Conservation (phyloP, 2,797 vertebrate genomes). For the Sarcophilus harrisii region DNA sequence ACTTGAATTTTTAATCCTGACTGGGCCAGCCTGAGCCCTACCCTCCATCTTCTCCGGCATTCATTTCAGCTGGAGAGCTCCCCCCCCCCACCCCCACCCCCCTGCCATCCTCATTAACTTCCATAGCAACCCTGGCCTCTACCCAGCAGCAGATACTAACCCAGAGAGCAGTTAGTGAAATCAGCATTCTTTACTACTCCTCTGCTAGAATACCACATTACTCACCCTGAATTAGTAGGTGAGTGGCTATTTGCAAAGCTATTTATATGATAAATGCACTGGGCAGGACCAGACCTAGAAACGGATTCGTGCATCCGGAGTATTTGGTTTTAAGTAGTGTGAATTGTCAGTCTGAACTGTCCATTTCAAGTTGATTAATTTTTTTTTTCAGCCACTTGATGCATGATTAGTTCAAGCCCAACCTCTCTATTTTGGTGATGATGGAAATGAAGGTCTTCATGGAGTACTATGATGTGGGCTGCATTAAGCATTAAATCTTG, state of each 20-base stretch:
- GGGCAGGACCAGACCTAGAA: slow-evolving; percentile 5
- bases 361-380: slow-evolving; percentile 28
- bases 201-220: slow-evolving; percentile 28
- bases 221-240: slow-evolving; percentile 16
- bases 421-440: slow-evolving; percentile 44
- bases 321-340: slow-evolving; percentile 6
- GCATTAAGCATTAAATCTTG: too few species aligned
- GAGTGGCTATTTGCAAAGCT: slow-evolving; percentile 40
- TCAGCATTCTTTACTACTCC: slow-evolving; percentile 33
- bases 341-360: slow-evolving; percentile 34
- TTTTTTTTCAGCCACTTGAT: slow-evolving; percentile 37
- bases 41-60: background rate
- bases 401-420: slow-evolving; percentile 3
- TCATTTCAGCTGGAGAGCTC: background rate
- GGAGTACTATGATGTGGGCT: background rate
- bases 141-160: background rate
- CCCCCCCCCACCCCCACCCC: background rate
- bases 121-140: background rate
- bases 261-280: slow-evolving; percentile 22
- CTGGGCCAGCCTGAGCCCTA: background rate
- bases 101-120: background rate
- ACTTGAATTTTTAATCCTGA: background rate
- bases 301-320: background rate
- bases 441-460: background rate
- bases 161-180: slow-evolving; percentile 18